Evolutionary conservation across 2,797 vertebrate species (phyloP).

Genomic region (Paramormyrops hopkinsi): DNA sequence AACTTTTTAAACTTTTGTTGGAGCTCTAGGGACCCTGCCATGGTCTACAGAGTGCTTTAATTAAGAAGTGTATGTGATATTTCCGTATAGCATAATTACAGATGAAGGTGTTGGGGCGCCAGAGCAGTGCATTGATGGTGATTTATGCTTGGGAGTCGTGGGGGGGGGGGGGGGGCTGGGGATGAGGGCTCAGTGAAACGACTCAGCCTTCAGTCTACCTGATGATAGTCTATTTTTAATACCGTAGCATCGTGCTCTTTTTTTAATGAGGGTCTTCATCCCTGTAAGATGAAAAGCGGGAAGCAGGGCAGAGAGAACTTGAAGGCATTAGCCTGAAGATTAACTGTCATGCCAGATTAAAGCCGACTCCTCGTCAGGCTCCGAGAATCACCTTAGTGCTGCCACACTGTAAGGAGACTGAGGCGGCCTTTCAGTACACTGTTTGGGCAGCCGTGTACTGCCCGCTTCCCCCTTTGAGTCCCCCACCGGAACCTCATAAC

Average conservation of each 20-base stretch:
- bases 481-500: background rate
- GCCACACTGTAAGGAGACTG: background rate
- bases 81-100: slow-evolving; percentile 35
- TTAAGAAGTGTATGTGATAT: slow-evolving; percentile 37
- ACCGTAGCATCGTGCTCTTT: background rate
- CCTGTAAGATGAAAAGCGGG: background rate
- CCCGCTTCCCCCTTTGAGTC: background rate
- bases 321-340: slow-evolving; percentile 11
- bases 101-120: slow-evolving; percentile 23
- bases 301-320: background rate
- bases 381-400: background rate
- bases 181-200: slow-evolving; percentile 21
- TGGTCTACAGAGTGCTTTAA: slow-evolving; percentile 32
- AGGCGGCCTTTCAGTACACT: background rate
- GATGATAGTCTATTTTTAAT: slow-evolving; percentile 31
- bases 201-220: slow-evolving; percentile 23
- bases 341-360: slow-evolving; percentile 14
- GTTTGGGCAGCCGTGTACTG: background rate
- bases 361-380: background rate
- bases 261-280: slow-evolving; percentile 14
- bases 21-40: slow-evolving; percentile 17
- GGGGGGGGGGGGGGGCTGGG: slow-evolving; percentile 12
- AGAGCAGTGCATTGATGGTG: slow-evolving; percentile 23
- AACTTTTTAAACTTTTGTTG: slow-evolving; percentile 22
- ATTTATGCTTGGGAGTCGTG: slow-evolving; percentile 32